Base-by-base conservation (phyloP, 2,888 invertebrate genomes). In the Augochlorella aurata region DNA sequence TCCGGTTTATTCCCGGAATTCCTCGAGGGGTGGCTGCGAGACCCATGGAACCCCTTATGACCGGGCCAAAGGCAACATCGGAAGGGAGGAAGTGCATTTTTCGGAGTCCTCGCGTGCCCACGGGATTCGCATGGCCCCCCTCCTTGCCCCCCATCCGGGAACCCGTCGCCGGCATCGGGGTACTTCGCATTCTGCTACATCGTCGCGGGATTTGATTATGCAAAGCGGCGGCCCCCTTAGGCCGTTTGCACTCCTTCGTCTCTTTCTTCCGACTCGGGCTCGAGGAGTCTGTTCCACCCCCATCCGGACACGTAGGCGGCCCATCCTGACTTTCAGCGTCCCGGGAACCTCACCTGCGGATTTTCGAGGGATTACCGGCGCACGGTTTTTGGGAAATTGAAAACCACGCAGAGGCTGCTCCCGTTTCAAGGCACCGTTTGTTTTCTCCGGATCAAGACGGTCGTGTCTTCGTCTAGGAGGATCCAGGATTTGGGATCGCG, bases 121-220 rank as follows among this genome's bases (percentile, higher is more conserved):
- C 81, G 81, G 87, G 86, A 90, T 90, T 88, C 86, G 45, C 29
- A 29, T 63, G 67, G 18, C 82, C 24, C n/a, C 29, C 24, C 18
- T 8, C 52, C 14, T 16, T 2, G 9, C 52, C 45, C 63, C 49
- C 29, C 81, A 5, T 14, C 58, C 7, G 5, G 85, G 14, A 21
- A 1, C 83, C 74, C 77, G 65, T 47, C 73, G 47, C 65, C 69
- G 77, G 69, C 69, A 50, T 63, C 71, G 52, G 82, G 88, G 83
- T 83, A 85, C 87, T 88, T 87, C 88, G 89, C 90, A 90, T 92
- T 92, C 91, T 87, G 83, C 85, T 88, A 89, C 88, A 90, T 90
- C 92, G 91, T 91, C 87, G 90, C 85, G 84, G 90, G 91, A 91
- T 92, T 92, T 92, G 92, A 92, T 92, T 92, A 92, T 92, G 91